Evolutionary conservation across 2,888 invertebrate genomes (phyloP).

Genomic region (Bugula neritina): DNA sequence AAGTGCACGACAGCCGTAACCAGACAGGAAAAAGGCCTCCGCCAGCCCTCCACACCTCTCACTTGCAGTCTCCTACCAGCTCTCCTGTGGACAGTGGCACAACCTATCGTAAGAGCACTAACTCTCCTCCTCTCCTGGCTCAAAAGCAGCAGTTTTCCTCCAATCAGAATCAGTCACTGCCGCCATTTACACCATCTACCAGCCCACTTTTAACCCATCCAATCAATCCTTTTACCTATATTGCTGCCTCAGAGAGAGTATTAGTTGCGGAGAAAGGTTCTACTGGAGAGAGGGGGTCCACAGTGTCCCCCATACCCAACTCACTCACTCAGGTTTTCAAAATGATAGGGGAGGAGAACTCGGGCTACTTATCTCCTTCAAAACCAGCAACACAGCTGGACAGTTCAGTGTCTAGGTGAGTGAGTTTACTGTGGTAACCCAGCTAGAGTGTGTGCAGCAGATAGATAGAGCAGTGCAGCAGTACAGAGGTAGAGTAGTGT

Average conservation of each 20-base stretch:
- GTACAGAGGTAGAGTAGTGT: no score
- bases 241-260: neutral
- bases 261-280: neutral
- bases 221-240: neutral
- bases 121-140: neutral
- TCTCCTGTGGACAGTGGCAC: neutral
- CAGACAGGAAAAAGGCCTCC: conserved; percentile 23
- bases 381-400: neutral
- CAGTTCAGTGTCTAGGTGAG: neutral
- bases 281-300: no score
- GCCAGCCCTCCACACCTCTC: neutral
- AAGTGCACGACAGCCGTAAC: conserved; percentile 16
- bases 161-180: neutral
- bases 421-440: no score
- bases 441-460: no score
- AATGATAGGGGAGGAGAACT: neutral
- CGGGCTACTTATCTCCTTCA: neutral
- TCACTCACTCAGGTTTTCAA: neutral
- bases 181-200: neutral
- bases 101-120: neutral
- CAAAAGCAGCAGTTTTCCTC: neutral
- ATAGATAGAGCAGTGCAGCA: no score
- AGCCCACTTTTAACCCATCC: neutral
- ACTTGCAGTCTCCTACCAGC: neutral
- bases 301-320: neutral